Base-by-base conservation (phyloP, 2,888 invertebrate genomes). In the Drosophila ustulata region DNA sequence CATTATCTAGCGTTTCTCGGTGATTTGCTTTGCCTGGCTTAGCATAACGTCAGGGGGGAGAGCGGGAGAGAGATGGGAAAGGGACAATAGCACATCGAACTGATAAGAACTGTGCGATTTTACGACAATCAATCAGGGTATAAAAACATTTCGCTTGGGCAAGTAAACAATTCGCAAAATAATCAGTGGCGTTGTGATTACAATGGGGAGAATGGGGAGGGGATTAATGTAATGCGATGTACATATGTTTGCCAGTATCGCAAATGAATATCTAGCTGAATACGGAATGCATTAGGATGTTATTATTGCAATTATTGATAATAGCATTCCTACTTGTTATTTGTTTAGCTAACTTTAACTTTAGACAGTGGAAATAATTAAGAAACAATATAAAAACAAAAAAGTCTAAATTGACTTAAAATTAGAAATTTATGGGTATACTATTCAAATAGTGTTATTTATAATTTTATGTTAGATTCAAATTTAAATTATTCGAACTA, bases 91-190 rank as follows among this genome's bases (percentile, higher is more conserved):
- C 61, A 46, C 32, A 68, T 8, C 34, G 30, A n/a, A 23, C 53
- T 71, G 71, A 83, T 77, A 83, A 83, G 74, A 46, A 45, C 49
- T 50, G 43, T 51, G 32, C 25, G 63, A 52, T 28, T 63, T 69
- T 49, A 63, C 34, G 75, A 46, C 73, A 73, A 76, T 78, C 71
- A 80, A 76, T 79, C 76, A 73, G 74, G 56, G 59, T 45, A 65
- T 55, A 49, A 56, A 66, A 57, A 69, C 69, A 82, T 63, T 85
- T 30, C 43, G 39, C 37, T 66, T n/a, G 18, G 37, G 64, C 66
- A 55, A 78, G 76, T 71, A 80, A 70, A 80, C 65, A 74, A 52
- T 80, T 41, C 23, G 52, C 62, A 63, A 65, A 66, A 25, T 46
- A 18, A n/a, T 8, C 71, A 75, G 52, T 26, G 67, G 63, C 67